phyloP scores from a whole-genome alignment of 37 sponge, comb jelly and placozoan species.

The Oopsacas minuta region DNA sequence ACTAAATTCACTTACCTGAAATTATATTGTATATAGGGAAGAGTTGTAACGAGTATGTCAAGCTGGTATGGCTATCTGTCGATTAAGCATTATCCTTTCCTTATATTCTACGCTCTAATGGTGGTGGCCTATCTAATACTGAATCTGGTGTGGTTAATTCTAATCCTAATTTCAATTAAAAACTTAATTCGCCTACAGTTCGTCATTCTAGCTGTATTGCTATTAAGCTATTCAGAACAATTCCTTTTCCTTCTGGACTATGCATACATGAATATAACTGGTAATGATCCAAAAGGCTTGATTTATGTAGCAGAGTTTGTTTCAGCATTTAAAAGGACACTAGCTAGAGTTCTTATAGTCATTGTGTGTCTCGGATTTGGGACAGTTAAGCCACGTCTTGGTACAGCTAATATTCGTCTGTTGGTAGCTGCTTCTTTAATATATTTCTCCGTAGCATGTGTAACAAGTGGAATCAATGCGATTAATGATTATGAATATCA shows the following conservation, averaged over 20 bases:
- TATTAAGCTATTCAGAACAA: neutral
- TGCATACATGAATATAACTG: neutral
- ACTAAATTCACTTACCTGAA: neutral
- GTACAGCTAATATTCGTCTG: neutral
- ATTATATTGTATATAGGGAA: neutral
- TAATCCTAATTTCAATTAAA: constrained; percentile 41
- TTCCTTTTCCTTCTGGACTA: constrained; percentile 13
- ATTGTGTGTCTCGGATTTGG: constrained; percentile 70
- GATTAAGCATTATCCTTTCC: neutral
- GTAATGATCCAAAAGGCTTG: neutral
- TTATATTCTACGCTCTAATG: constrained; percentile 52
- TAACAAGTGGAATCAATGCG: neutral
- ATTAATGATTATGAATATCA: neutral
- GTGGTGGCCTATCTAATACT: constrained; percentile 36
- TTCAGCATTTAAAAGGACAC: constrained; percentile 57
- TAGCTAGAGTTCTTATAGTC: constrained; percentile 60
- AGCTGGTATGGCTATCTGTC: constrained; percentile 8
- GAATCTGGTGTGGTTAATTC: constrained; percentile 30
- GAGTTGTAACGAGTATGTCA: neutral
- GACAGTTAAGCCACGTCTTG: constrained; percentile 34
- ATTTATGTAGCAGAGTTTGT: constrained; percentile 43
- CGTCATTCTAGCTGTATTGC: neutral
- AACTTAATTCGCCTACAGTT: constrained; percentile 55
- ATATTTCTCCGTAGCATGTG: neutral
- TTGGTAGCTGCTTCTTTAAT: neutral